Percentiles rank a stretch among this genome's conserved stretches.
These are phyloP conservation scores for Balearica regulorum DNA, from an alignment of 2,797 vertebrate genomes.

Conservation along the genomic window DNA sequence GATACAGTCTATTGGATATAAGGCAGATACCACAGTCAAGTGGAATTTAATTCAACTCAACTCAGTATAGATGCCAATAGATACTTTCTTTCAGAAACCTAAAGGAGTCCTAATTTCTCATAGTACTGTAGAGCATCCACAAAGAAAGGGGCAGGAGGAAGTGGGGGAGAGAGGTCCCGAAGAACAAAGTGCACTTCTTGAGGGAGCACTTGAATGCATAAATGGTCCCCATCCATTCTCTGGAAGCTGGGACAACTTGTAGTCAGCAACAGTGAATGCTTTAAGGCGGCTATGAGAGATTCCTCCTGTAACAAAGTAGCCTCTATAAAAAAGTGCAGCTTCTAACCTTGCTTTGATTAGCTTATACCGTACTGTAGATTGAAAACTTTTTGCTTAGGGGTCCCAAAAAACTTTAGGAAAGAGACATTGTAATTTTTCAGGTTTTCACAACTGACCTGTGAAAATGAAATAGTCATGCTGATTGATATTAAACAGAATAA, in stretches of 20 bases:
- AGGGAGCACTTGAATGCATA: neutral
- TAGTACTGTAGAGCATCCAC: neutral
- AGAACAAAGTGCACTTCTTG: neutral
- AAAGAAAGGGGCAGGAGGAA: neutral
- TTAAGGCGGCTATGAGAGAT: neutral
- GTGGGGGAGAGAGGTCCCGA: fast-evolving
- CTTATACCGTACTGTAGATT: neutral
- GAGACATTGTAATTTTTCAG: neutral
- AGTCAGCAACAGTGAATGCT: neutral
- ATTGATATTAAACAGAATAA: neutral
- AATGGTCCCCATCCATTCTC: neutral
- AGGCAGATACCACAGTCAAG: neutral
- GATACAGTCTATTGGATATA: neutral
- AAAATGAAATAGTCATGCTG: neutral
- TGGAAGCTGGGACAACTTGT: neutral
- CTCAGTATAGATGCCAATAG: neutral
- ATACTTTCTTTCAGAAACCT: neutral
- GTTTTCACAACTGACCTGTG: neutral
- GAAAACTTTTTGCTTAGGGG: neutral
- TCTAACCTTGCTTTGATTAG: neutral
- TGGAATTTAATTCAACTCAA: neutral
- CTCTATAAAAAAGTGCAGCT: neutral
- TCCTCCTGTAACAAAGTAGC: neutral
- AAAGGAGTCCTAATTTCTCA: neutral
- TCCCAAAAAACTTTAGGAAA: neutral